Evolutionary conservation across 2,113 vertebrate genomes (phyloP).

Genomic region (Neotoma lepida): DNA sequence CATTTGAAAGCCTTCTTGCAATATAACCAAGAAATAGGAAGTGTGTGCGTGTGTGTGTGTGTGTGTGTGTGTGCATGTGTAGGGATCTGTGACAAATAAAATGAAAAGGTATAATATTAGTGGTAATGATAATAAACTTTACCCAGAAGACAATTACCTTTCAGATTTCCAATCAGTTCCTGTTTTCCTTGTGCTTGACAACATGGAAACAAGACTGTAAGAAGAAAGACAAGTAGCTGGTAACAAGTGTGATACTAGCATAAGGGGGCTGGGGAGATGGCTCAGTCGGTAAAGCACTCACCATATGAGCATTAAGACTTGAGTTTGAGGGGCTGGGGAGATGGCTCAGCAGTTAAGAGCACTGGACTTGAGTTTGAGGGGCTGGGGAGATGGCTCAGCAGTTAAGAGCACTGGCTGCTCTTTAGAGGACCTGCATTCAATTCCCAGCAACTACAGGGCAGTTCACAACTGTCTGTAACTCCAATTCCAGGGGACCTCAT

Average conservation of each 20-base stretch:
- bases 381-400: not conserved
- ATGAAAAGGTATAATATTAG: not conserved
- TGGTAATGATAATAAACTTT: not conserved
- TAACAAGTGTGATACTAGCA: not conserved
- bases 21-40: not conserved
- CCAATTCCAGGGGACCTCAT: too few relatives aligned
- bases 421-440: too few relatives aligned
- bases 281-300: not conserved
- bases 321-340: too few relatives aligned
- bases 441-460: too few relatives aligned
- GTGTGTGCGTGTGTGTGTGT: not conserved
- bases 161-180: not conserved
- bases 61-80: not conserved
- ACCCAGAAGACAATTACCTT: not conserved
- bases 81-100: not conserved
- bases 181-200: not conserved
- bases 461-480: too few relatives aligned
- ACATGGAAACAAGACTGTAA: not conserved
- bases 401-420: not conserved
- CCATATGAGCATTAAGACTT: not conserved
- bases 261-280: not conserved
- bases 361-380: not conserved
- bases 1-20: not conserved
- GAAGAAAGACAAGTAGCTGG: not conserved
- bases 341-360: too few relatives aligned